Evolutionary conservation across 2,888 invertebrate species (phyloP).

Genomic region (Lycophotia porphyrea): DNA sequence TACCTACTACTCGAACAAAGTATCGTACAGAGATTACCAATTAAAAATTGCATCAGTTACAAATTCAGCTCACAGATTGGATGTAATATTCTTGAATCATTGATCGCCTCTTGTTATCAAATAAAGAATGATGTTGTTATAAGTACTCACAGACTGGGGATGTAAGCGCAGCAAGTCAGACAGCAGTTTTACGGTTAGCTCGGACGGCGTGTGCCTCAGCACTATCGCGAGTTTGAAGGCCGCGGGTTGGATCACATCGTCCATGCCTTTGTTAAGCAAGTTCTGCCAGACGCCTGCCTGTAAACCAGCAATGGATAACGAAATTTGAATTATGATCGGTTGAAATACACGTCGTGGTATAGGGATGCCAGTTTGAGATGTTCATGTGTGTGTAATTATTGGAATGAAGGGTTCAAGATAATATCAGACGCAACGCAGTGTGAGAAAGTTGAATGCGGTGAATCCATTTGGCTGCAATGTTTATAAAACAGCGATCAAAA

Average conservation of each 20-base stretch:
- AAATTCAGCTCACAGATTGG: slow-evolving; percentile 2
- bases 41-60: background rate
- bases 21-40: background rate
- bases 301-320: slow-evolving; percentile 49
- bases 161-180: slow-evolving; percentile 80
- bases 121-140: background rate
- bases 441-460: slow-evolving; percentile 5
- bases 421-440: slow-evolving; percentile 4
- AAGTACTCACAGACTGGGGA: slow-evolving; percentile 80
- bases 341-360: background rate
- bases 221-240: slow-evolving; percentile 86
- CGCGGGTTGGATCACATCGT: slow-evolving; percentile 83
- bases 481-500: slow-evolving; percentile 21
- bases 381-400: slow-evolving; percentile 10
- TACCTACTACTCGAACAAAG: background rate
- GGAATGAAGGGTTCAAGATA: slow-evolving; percentile 1
- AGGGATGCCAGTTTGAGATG: slow-evolving; percentile 18
- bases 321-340: slow-evolving; percentile 6
- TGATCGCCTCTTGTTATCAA: background rate
- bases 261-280: slow-evolving; percentile 79
- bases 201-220: slow-evolving; percentile 83
- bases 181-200: slow-evolving; percentile 77
- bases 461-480: slow-evolving; percentile 2
- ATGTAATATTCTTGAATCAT: background rate
- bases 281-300: slow-evolving; percentile 86